Evolutionary conservation across 2,888 invertebrate genomes (phyloP).

Genomic region (Gibbula magus): DNA sequence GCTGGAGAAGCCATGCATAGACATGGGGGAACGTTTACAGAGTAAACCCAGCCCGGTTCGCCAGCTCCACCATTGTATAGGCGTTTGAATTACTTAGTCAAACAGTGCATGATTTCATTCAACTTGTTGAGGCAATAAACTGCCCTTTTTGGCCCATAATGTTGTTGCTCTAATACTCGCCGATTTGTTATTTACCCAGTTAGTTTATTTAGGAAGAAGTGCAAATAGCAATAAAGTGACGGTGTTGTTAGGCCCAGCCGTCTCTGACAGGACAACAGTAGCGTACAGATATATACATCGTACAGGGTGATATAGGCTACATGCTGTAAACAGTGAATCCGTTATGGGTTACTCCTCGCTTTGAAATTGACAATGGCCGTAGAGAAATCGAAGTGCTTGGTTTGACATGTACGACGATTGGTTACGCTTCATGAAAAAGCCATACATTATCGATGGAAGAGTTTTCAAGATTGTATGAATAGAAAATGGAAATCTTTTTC

Average conservation of each 20-base stretch:
- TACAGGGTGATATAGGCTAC: background rate
- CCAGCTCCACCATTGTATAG: background rate
- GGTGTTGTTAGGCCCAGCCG: background rate
- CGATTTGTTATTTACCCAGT: conserved; percentile 15
- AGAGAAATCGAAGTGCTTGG: background rate
- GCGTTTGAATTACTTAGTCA: conserved; percentile 8
- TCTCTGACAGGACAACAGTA: background rate
- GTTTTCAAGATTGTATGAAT: too few relatives aligned
- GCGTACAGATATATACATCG: background rate
- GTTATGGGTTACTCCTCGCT: background rate
- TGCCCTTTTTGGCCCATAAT: conserved; percentile 22
- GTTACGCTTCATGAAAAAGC: too few relatives aligned
- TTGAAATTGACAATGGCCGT: background rate
- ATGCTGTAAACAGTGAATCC: background rate
- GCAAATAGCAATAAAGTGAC: conserved; percentile 23
- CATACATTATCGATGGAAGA: too few relatives aligned
- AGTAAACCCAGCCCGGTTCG: background rate
- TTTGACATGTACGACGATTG: background rate
- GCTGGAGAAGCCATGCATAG: background rate
- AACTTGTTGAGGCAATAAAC: conserved; percentile 19
- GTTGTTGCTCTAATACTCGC: background rate
- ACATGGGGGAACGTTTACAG: background rate
- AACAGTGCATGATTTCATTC: conserved; percentile 14
- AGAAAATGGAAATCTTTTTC: too few relatives aligned
- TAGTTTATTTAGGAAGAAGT: conserved; percentile 22